Percentiles rank a stretch among this genome's conserved stretches.
Evolutionary conservation across 2,888 invertebrate genomes (phyloP).

Genomic region (Drosophila fungiperda): DNA sequence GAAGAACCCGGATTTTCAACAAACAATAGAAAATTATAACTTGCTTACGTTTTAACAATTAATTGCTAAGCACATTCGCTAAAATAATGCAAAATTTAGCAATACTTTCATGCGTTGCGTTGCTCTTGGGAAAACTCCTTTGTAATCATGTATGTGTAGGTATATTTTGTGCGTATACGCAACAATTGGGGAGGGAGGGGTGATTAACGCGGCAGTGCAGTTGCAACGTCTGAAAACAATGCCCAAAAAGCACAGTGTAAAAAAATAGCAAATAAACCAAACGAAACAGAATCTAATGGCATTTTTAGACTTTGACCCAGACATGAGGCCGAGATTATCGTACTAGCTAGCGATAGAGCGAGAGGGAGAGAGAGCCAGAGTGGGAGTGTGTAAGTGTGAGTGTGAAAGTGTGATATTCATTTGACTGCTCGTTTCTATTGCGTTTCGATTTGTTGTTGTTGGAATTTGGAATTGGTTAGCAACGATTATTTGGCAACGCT

Average conservation of each 20-base stretch:
- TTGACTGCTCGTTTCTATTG: constrained; percentile 42
- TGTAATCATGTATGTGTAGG: constrained; percentile 14
- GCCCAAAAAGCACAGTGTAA: constrained; percentile 15
- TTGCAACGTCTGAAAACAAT: constrained; percentile 28
- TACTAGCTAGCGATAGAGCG: constrained; percentile 13
- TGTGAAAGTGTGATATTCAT: constrained; percentile 37
- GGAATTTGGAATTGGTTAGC: constrained; percentile 14
- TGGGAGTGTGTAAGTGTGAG: constrained; percentile 4
- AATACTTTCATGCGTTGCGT: constrained; percentile 1
- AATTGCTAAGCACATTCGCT: not conserved
- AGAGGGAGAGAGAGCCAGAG: constrained; percentile 18
- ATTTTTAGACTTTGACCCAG: constrained; percentile 76
- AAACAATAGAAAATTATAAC: not conserved
- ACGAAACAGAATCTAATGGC: constrained; percentile 51
- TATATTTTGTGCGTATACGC: constrained; percentile 50
- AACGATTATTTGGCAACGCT: constrained; percentile 28
- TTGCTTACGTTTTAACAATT: not conserved
- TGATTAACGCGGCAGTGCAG: constrained; percentile 29
- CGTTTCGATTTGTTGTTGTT: constrained; percentile 33
- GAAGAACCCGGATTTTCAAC: not conserved
- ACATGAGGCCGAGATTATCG: constrained; percentile 68
- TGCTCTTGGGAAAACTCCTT: constrained; percentile 19
- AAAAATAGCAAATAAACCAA: constrained; percentile 36
- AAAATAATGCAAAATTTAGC: constrained; percentile 7
- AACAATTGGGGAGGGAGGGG: constrained; percentile 17